Evolutionary conservation across 2,113 vertebrate species (phyloP).

Genomic region (Ciconia boyciana): DNA sequence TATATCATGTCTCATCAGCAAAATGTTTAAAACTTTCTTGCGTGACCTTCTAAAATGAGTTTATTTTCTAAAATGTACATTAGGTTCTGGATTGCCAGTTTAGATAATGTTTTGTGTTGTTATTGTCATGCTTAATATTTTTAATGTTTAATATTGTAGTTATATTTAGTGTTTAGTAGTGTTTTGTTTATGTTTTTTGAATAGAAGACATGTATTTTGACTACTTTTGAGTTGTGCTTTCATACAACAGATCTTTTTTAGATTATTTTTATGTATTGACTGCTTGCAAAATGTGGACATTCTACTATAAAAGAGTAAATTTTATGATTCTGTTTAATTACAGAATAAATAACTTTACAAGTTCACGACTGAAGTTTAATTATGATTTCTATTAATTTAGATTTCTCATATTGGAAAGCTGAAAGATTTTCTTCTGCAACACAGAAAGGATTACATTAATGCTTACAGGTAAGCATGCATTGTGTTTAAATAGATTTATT

Average conservation of each 20-base stretch:
- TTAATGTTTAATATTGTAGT: background rate
- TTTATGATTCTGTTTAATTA: background rate
- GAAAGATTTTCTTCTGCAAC: slow-evolving; percentile 95
- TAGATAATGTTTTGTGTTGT: background rate
- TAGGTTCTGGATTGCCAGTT: background rate
- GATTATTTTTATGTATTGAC: background rate
- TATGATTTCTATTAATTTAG: slow-evolving; percentile 65
- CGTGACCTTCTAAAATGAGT: background rate
- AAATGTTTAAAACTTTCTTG: background rate
- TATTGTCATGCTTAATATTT: background rate
- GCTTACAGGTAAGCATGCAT: slow-evolving; percentile 81
- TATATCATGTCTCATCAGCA: background rate
- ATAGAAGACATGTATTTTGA: background rate
- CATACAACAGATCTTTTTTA: background rate
- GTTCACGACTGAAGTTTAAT: background rate
- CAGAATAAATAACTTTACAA: background rate
- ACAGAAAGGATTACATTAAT: slow-evolving; percentile 96
- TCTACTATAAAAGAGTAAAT: background rate
- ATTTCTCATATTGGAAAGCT: slow-evolving; percentile 94
- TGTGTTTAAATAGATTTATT: background rate
- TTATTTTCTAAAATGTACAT: background rate
- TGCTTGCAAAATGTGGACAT: background rate
- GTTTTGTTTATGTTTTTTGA: background rate
- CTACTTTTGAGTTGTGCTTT: background rate
- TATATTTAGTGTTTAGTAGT: background rate